Conservation (phyloP, 2,113 vertebrate genomes). For the Anarhynchus alexandrinus region DNA sequence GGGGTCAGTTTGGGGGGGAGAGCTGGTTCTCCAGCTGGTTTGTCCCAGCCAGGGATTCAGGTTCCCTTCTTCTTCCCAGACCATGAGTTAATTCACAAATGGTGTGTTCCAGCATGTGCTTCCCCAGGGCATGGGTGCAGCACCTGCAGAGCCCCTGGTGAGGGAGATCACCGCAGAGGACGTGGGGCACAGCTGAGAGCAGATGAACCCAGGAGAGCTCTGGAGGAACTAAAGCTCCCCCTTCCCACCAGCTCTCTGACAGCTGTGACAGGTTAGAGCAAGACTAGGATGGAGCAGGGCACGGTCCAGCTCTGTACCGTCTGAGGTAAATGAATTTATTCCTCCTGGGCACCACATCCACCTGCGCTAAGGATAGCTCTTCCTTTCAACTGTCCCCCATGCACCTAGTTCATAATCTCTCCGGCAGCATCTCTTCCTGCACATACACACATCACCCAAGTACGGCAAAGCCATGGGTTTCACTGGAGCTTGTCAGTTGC, state of each 20-base stretch:
- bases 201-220: neutral
- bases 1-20: neutral
- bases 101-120: fast-evolving
- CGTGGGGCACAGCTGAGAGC: neutral
- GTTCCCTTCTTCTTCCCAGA: neutral
- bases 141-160: neutral
- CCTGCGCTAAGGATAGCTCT: neutral
- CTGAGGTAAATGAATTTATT: neutral
- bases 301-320: neutral
- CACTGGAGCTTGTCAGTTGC: neutral
- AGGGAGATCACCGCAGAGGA: neutral
- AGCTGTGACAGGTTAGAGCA: neutral
- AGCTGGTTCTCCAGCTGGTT: neutral
- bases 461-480: neutral
- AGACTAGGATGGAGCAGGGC: neutral
- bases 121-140: neutral
- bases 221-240: neutral
- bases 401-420: neutral
- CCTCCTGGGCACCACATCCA: neutral
- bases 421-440: neutral
- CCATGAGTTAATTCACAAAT: neutral
- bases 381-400: neutral
- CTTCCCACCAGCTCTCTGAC: neutral
- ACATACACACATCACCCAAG: neutral
- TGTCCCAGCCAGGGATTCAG: neutral